Conservation (phyloP, 64 coral and sea anemone species). For the Pachyseris speciosa region DNA sequence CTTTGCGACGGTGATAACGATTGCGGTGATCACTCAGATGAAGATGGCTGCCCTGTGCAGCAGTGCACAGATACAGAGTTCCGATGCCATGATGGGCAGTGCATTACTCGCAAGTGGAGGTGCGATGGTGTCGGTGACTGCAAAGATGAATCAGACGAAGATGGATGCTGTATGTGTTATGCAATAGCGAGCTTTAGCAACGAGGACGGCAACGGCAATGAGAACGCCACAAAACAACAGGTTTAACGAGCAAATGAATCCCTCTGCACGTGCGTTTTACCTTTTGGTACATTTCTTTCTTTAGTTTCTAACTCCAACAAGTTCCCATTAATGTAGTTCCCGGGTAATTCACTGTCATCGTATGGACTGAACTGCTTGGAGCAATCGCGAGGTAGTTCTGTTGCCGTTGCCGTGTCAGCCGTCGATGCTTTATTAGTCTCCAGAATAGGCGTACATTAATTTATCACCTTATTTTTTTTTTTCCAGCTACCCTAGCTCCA, state of each 20-base stretch:
- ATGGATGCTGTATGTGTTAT: conserved; percentile 25
- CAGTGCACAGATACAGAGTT: conserved; percentile 36
- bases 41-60: background rate
- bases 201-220: no score
- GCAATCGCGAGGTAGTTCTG: no score
- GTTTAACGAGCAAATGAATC: no score
- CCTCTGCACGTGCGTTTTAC: no score
- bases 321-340: no score
- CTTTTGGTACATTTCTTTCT: no score
- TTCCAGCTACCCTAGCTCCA: background rate
- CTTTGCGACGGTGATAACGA: conserved; percentile 61
- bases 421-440: background rate
- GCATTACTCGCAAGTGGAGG: conserved; percentile 5
- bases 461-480: background rate
- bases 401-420: no score
- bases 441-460: background rate
- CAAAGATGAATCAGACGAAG: conserved; percentile 63
- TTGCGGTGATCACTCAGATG: conserved; percentile 44
- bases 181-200: no score
- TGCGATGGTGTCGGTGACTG: conserved; percentile 81
- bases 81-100: background rate
- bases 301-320: no score
- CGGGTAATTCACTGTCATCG: no score
- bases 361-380: no score
- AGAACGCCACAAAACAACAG: no score